Percentiles rank a stretch among this genome's conserved stretches.
Conservation (phyloP, 2,797 vertebrate species). For the Corythornis leucogaster region DNA sequence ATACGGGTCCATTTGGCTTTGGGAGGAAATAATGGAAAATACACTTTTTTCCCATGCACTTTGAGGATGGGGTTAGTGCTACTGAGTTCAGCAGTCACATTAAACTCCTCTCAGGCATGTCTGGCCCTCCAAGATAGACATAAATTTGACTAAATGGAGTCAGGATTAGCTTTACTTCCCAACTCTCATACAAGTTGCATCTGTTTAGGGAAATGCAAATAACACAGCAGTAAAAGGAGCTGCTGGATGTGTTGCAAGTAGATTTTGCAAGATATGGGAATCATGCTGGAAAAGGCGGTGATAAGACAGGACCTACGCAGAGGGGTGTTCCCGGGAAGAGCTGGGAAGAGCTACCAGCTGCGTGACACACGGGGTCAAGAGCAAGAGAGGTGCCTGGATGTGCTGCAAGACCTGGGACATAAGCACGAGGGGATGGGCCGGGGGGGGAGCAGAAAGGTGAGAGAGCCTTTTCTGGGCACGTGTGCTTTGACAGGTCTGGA, state of each 20-base stretch:
- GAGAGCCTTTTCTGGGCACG: not conserved
- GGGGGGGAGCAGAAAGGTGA: not conserved
- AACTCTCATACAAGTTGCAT: not conserved
- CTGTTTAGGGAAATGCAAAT: not conserved
- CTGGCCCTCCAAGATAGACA: not conserved
- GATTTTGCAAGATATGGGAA: constrained; percentile 17
- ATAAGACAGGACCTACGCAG: not conserved
- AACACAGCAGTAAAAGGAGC: not conserved
- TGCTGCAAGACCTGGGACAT: not conserved
- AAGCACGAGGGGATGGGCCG: not conserved
- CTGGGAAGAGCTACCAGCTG: not conserved
- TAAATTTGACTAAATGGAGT: not conserved
- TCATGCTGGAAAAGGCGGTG: not conserved
- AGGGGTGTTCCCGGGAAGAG: not conserved
- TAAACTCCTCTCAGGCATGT: not conserved
- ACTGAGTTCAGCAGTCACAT: not conserved
- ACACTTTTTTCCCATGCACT: not conserved
- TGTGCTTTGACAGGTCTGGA: not conserved
- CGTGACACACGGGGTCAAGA: not conserved
- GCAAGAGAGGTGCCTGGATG: not conserved
- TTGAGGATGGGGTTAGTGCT: not conserved
- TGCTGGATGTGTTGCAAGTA: not conserved
- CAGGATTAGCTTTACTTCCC: not conserved
- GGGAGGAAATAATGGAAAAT: not conserved
- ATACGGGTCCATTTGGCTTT: not conserved